A percentile compares a stretch with the other conserved stretches of the same genome.
Evolutionary conservation across 1,140 invertebrate species (phyloP).

Genomic region (Pinna nobilis): DNA sequence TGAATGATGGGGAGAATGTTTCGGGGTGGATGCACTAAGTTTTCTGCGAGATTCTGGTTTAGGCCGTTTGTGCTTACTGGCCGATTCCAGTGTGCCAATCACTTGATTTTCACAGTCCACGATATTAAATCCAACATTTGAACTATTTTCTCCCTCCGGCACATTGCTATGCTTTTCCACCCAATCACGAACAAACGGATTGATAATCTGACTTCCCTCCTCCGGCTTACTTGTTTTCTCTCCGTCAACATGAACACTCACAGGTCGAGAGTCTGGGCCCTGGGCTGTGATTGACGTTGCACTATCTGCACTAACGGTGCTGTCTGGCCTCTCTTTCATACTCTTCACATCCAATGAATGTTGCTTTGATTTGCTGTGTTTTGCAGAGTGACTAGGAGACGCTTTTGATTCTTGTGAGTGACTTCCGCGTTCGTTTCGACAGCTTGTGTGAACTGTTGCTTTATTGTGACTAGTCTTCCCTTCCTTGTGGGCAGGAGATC

Average conservation of each 20-base stretch:
- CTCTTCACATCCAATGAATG: constrained; percentile 43
- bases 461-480: constrained; percentile 23
- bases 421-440: constrained; percentile 40
- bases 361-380: constrained; percentile 39
- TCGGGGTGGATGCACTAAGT: constrained; percentile 52
- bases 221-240: constrained; percentile 39
- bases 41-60: constrained; percentile 51
- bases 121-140: constrained; percentile 39
- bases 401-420: constrained; percentile 24
- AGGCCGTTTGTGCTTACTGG: constrained; percentile 43
- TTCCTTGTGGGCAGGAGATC: constrained; percentile 2
- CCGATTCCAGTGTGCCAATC: constrained; percentile 38
- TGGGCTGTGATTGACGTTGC: constrained; percentile 53
- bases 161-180: constrained; percentile 64
- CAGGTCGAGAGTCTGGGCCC: constrained; percentile 58
- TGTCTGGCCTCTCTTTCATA: constrained; percentile 60
- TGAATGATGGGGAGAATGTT: constrained; percentile 63
- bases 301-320: constrained; percentile 61
- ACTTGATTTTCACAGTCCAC: constrained; percentile 43
- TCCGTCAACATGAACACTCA: constrained; percentile 51
- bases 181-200: constrained; percentile 70
- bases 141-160: constrained; percentile 8
- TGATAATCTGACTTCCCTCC: constrained; percentile 42
- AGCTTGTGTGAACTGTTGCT: constrained; percentile 51
- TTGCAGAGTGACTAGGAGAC: constrained; percentile 22